Conservation (phyloP, 2,888 invertebrate genomes). For the Electrophaes corylata region DNA sequence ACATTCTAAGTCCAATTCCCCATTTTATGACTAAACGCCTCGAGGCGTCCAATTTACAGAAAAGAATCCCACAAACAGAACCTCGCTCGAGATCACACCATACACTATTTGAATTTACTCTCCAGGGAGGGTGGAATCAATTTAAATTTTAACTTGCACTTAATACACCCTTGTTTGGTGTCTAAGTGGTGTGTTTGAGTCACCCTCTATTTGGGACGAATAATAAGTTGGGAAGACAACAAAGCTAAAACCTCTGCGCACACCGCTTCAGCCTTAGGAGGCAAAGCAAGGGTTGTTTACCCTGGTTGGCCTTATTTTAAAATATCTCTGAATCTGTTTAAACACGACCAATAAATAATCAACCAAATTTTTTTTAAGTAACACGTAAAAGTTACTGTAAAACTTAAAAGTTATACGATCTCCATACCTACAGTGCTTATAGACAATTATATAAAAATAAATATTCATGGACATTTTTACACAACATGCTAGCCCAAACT, state of each 20-base stretch:
- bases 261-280: conserved; percentile 18
- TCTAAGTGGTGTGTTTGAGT: conserved; percentile 83
- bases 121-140: conserved; percentile 79
- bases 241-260: conserved; percentile 26
- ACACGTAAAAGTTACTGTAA: too few relatives aligned
- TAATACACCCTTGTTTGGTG: conserved; percentile 84
- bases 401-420: too few relatives aligned
- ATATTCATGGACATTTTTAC: too few relatives aligned
- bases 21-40: conserved; percentile 74
- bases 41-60: conserved; percentile 81
- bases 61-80: conserved; percentile 81
- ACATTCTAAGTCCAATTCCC: conserved; percentile 50
- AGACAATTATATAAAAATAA: too few relatives aligned
- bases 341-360: too few relatives aligned
- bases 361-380: too few relatives aligned
- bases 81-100: conserved; percentile 79
- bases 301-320: conserved; percentile 15
- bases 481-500: too few relatives aligned
- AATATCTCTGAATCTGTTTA: neutral
- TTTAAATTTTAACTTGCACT: conserved; percentile 84
- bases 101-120: conserved; percentile 82
- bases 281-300: conserved; percentile 10
- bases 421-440: too few relatives aligned
- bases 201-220: conserved; percentile 80
- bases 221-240: conserved; percentile 81